phyloP scores from a whole-genome alignment of 2,888 invertebrate species.

The Nephrotoma guestfalica region DNA sequence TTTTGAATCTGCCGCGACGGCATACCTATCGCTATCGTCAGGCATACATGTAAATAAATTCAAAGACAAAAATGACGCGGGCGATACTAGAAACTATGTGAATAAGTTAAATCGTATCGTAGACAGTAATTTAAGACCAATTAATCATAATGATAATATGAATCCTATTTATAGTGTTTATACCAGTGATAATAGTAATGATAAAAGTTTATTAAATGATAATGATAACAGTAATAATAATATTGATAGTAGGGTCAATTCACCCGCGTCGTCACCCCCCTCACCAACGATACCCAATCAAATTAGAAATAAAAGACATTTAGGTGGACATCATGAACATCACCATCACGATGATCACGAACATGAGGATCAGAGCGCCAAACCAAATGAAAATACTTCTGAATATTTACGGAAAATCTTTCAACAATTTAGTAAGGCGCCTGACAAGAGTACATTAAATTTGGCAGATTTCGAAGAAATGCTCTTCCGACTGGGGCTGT shows the following conservation, averaged over 20 bases:
- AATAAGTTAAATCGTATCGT: neutral
- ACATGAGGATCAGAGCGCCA: slow-evolving; percentile 17
- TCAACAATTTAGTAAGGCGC: slow-evolving; percentile 46
- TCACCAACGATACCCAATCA: neutral
- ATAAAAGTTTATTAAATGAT: neutral
- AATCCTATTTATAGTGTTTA: neutral
- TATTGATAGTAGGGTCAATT: neutral
- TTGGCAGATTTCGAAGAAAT: slow-evolving; percentile 53
- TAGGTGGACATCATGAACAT: slow-evolving; percentile 22
- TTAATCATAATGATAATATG: neutral
- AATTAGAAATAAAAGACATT: slow-evolving; percentile 12
- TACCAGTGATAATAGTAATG: neutral
- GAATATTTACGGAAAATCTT: slow-evolving; percentile 54
- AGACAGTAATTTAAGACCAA: neutral
- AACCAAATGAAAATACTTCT: slow-evolving; percentile 32
- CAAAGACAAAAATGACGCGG: slow-evolving; percentile 8
- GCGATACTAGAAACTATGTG: neutral
- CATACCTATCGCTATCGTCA: neutral
- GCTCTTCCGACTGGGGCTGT: slow-evolving; percentile 42
- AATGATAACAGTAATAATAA: neutral
- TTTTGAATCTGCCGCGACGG: slow-evolving; percentile 25
- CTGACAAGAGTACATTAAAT: slow-evolving; percentile 40
- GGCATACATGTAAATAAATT: slow-evolving; percentile 1
- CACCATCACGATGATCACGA: slow-evolving; percentile 16
- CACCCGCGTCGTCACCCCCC: neutral